Conservation (phyloP, 2,113 vertebrate genomes). For the Anhinga anhinga region DNA sequence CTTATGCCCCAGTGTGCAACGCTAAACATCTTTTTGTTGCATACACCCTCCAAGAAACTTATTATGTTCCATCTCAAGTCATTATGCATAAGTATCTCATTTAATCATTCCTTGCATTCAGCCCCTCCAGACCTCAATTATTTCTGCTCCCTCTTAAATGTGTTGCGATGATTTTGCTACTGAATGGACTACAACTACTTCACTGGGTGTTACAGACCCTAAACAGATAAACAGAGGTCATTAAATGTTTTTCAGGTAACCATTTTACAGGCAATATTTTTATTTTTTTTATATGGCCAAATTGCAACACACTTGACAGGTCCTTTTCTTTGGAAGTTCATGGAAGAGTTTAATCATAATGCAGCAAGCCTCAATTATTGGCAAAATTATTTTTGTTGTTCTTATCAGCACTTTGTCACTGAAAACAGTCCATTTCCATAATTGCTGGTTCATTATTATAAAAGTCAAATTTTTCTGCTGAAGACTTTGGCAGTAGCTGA, state of each 20-base stretch:
- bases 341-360: neutral
- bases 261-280: neutral
- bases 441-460: neutral
- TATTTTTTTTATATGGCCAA: neutral
- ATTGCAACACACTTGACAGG: neutral
- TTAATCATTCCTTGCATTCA: constrained; percentile 53
- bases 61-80: constrained; percentile 19
- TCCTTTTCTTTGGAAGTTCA: neutral
- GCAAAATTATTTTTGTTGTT: neutral
- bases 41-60: constrained; percentile 34
- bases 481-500: neutral
- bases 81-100: constrained; percentile 26
- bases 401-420: neutral
- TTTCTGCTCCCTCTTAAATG: constrained; percentile 30
- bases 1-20: neutral
- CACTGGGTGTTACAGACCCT: neutral
- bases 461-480: neutral
- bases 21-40: constrained; percentile 26
- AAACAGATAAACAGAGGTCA: neutral
- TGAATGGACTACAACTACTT: neutral
- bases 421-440: neutral
- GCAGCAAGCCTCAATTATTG: neutral
- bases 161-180: neutral
- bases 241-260: neutral
- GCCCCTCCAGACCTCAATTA: constrained; percentile 57